Evolutionary conservation across 2,797 vertebrate genomes (phyloP), one percentile per base, ranked within the genome.

Genomic region (Cirrhinus mrigala): DNA sequence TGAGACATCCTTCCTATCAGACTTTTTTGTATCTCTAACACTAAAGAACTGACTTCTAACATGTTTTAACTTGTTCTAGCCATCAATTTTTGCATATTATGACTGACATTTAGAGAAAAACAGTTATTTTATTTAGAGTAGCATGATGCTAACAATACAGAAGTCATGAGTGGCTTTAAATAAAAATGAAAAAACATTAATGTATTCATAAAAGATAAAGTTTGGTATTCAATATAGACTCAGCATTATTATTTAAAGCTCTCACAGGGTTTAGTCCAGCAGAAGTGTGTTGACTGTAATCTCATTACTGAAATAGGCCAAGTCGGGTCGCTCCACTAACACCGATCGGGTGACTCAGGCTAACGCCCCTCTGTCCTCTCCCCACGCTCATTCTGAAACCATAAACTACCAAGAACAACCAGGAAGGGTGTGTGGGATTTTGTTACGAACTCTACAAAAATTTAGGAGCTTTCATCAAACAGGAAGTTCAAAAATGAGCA

Each of bases 1-100:
- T 86, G 86, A 92, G 90, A 94, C 93, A 92, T 95, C 94, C 94
- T 94, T 95, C 94, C 94, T 92, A 64, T 88, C 48, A 58, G 52
- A 86, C 81, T 89, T 80, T 88, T 88, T 81, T 62, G 40, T 87
- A 87, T 91, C 87, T 46, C 52, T 15, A 77, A 56, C 9, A 6
- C 60, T 27, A n/a, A 79, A 24, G 22, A 79, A 79, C 58, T 2
- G 4, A 12, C 24, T 12, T 27, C 4, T 29, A 60, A 44, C 54
- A 44, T 60, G 75, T 44, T 77, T 68, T 24, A 60, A 44, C 27
- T 27, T n/a, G 48, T 58, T 20, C 16, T 2, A 80, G 60, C 16
- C 46, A 9, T 15, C 18, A 52, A 27, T 33, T 11, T 68, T 80
- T 52, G 18, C 46, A 52, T 50, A 66, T 68, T 50, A 66, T 68